Evolutionary conservation across 2,888 invertebrate species (phyloP), one percentile per base, ranked within the genome.

Genomic region (Pyralis farinalis): DNA sequence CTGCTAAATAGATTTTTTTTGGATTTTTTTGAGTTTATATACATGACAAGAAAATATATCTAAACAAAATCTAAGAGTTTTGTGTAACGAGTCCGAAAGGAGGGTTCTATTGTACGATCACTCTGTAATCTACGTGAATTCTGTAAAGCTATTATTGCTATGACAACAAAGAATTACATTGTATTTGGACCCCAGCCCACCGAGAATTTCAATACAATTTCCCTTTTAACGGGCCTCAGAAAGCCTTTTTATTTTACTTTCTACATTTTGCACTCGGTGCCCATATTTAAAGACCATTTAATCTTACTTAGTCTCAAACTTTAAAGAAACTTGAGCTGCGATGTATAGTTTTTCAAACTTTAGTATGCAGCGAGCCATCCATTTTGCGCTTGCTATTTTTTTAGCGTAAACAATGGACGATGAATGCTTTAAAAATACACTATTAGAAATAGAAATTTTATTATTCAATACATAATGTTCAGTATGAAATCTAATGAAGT

Each of bases 91-190:
- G 16, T 3, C 53, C 50, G 51, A 56, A 57, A 58, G 56, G 64
- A 55, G 54, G 61, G 57, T 53, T 35, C 68, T 44, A 68, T 78
- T 76, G 76, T 77, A 57, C 55, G 55, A 57, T 54, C 56, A 55
- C 61, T 60, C 58, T 64, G 66, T 73, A 73, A 75, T 70, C 66
- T 66, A 63, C 66, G 63, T 60, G 63, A 63, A 61, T 67, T 65
- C 68, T 61, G 55, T 51, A 49, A 45, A 47, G 63, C 68, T 64
- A 73, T 77, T 77, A 77, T 73, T 71, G 59, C 63, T 58, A 59
- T 63, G 67, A 71, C 69, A 72, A 78, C 77, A 76, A 76, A 73
- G 71, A 59, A 55, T 54, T 57, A 63, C 62, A 71, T 72, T 78
- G 74, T 75, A 53, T 55, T 52, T 43, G 47, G 45, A 51, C 58